These are phyloP conservation scores for Drosophila asahinai DNA, from an alignment of 1,140 invertebrate species.

Conservation along the genomic window DNA sequence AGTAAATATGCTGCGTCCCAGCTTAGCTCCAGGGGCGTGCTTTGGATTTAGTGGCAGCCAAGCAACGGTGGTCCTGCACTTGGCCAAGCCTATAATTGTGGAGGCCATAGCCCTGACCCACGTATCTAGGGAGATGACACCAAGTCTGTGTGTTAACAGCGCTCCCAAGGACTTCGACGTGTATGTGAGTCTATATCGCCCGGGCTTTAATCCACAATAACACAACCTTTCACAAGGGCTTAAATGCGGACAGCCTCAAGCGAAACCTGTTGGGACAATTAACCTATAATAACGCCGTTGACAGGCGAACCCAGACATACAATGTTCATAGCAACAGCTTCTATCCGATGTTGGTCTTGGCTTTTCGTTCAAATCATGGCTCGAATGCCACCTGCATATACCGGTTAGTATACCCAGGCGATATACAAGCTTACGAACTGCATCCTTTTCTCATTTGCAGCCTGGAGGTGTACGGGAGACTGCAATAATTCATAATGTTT, in stretches of 20 bases:
- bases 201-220: not conserved
- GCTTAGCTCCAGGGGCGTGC: constrained; percentile 64
- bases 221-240: constrained; percentile 24
- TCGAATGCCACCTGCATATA: constrained; percentile 62
- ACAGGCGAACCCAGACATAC: constrained; percentile 48
- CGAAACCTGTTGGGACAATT: constrained; percentile 33
- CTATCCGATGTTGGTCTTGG: constrained; percentile 29
- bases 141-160: constrained; percentile 44
- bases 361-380: constrained; percentile 59
- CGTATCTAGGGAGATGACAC: constrained; percentile 61
- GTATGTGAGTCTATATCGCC: constrained; percentile 41
- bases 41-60: constrained; percentile 53
- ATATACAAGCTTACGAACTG: not conserved
- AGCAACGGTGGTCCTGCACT: constrained; percentile 49
- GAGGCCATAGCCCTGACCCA: constrained; percentile 61
- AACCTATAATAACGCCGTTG: constrained; percentile 33
- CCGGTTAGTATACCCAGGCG: constrained; percentile 25
- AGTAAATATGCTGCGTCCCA: constrained; percentile 59
- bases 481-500: not conserved
- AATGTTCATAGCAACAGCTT: not conserved
- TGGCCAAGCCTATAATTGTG: constrained; percentile 59
- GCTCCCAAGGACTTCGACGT: constrained; percentile 76
- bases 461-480: constrained; percentile 52
- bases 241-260: not conserved
- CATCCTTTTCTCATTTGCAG: constrained; percentile 14